Conservation (phyloP, 2,888 invertebrate genomes). For the Lomographa bimaculata region DNA sequence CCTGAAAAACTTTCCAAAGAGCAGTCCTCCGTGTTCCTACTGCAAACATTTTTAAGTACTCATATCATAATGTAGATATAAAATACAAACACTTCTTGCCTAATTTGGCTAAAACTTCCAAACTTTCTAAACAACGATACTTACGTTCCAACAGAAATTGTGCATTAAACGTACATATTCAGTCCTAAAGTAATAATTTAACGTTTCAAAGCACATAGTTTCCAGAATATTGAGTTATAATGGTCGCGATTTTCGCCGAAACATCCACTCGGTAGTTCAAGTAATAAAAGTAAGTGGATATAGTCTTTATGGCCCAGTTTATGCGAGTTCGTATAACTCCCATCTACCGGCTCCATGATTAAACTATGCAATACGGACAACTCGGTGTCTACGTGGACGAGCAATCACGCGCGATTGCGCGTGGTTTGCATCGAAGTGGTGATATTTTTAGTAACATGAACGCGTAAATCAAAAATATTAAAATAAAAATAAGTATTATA, state of each 20-base stretch:
- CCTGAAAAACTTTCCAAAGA: too few relatives aligned
- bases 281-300: slow-evolving; percentile 71
- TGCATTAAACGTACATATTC: slow-evolving; percentile 9
- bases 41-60: too few relatives aligned
- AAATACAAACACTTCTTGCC: too few relatives aligned
- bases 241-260: slow-evolving; percentile 36
- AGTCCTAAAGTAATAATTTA: slow-evolving; percentile 11
- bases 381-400: slow-evolving; percentile 27
- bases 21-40: too few relatives aligned
- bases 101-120: too few relatives aligned
- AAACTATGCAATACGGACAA: slow-evolving; percentile 55
- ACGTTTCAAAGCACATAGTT: slow-evolving; percentile 14
- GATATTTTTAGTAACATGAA: too few relatives aligned
- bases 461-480: too few relatives aligned
- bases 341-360: slow-evolving; percentile 48
- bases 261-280: slow-evolving; percentile 48
- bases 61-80: too few relatives aligned
- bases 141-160: too few relatives aligned
- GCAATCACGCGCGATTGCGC: slow-evolving; percentile 1
- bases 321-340: slow-evolving; percentile 57
- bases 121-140: too few relatives aligned
- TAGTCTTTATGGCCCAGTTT: slow-evolving; percentile 62
- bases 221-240: slow-evolving; percentile 49
- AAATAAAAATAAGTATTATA: too few relatives aligned
- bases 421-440: too few relatives aligned